A percentile compares a stretch with the other conserved stretches of the same genome.
Evolutionary conservation across 1,140 invertebrate species (phyloP).

Genomic region (Armadillidium nasatum): DNA sequence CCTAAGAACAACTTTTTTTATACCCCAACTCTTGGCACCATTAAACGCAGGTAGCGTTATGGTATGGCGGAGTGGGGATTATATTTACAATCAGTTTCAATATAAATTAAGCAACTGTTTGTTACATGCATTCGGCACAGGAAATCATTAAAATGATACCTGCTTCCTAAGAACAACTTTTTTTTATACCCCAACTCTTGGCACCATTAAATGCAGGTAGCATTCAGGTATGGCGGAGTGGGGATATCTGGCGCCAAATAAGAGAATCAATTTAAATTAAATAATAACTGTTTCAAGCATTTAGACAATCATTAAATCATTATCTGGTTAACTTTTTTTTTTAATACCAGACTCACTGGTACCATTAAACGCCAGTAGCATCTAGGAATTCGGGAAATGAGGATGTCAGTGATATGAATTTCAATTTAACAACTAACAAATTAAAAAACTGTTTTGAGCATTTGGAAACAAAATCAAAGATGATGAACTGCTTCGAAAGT

Average conservation of each 20-base stretch:
- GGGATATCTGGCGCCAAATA: too few relatives aligned
- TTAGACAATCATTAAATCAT: too few relatives aligned
- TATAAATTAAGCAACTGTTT: background rate
- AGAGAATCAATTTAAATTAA: too few relatives aligned
- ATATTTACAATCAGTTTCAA: background rate
- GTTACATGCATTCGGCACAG: slow-evolving; percentile 1
- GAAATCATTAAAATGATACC: background rate
- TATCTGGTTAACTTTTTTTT: too few relatives aligned
- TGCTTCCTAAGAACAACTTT: background rate
- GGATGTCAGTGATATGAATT: too few relatives aligned
- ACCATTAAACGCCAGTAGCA: background rate
- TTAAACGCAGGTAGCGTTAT: too few relatives aligned
- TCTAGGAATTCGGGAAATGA: too few relatives aligned
- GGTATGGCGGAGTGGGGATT: too few relatives aligned
- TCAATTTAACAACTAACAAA: too few relatives aligned
- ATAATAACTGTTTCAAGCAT: too few relatives aligned
- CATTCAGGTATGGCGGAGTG: background rate
- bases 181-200: background rate
- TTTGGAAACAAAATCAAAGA: background rate
- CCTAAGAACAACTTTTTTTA: background rate
- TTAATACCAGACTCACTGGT: background rate
- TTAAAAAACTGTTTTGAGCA: too few relatives aligned
- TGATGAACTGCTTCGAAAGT: background rate
- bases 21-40: background rate
- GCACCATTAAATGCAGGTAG: background rate